Evolutionary conservation across 2,113 vertebrate species (phyloP), one percentile per base, ranked within the genome.

Genomic region (Uria lomvia): DNA sequence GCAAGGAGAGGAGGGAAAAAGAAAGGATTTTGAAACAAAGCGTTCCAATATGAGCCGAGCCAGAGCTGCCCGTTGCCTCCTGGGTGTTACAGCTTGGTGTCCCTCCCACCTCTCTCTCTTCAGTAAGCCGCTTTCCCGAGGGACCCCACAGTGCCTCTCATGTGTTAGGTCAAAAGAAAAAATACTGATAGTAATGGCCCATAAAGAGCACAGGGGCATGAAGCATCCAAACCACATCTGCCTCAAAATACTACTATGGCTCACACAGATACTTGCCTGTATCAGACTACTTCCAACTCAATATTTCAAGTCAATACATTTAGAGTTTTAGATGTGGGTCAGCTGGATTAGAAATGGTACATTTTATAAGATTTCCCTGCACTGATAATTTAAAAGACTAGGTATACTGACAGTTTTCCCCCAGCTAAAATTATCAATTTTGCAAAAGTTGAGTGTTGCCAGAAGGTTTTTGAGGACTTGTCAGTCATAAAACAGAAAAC

Each of bases 401-500:
- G 19, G 43, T 85, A 53, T 34, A 82, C 9, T 49, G 50, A 76
- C 68, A 76, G 32, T 29, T 86, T 83, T 22, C 27, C 40, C 29
- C 43, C 45, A 73, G 53, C 56, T 81, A 77, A 80, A 95, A 94
- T 86, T 13, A 63, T 34, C 42, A 40, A 17, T 91, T 92, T 93
- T 89, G 32, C 3, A 3, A 70, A 96, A 68, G 55, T 8, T 92
- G 63, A 71, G 34, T 52, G 19, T 58, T 89, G 45, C 40, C 76
- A 91, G 75, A 88, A 96, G 65, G 50, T 75, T 94, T 88, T 60
- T 84, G 40, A 87, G 58, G 66, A 55, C 70, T 60, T 94, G 73
- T 94, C 92, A 88, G 59, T 92, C 86, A 95, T 92, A 97, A 83
- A 94, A 50, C 21, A 58, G 88, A 89, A 87, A 92, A 92, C 81